phyloP scores from a whole-genome alignment of 2,113 vertebrate species.

The Origma solitaria region DNA sequence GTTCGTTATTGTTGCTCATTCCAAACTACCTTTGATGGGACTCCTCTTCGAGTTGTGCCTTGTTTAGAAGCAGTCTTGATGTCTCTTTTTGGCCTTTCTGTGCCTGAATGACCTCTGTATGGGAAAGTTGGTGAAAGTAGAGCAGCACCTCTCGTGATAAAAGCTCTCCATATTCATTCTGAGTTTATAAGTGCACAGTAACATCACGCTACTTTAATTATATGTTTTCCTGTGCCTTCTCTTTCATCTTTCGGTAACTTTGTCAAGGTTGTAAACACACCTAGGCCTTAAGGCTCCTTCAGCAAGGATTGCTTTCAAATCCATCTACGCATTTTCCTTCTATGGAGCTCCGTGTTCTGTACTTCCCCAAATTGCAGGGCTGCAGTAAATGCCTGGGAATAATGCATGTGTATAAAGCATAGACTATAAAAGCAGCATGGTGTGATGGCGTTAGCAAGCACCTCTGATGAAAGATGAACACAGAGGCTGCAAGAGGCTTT shows the following conservation, averaged over 20 bases:
- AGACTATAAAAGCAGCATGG: background rate
- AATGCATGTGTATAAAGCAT: background rate
- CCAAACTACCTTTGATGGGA: background rate
- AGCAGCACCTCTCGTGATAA: background rate
- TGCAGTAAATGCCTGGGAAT: background rate
- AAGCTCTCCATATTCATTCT: background rate
- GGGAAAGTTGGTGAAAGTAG: background rate
- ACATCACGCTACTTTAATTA: constrained; percentile 57
- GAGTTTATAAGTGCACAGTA: background rate
- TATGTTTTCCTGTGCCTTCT: constrained; percentile 43
- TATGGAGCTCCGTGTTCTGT: background rate
- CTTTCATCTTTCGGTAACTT: constrained; percentile 56
- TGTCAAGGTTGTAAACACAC: constrained; percentile 52
- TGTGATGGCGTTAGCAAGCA: background rate
- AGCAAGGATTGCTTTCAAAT: constrained; percentile 2
- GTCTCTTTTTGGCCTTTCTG: background rate
- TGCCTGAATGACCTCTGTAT: background rate
- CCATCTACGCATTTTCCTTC: constrained; percentile 1
- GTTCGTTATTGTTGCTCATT: background rate
- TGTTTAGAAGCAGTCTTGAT: background rate
- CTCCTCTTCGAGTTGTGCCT: background rate
- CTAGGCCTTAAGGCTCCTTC: constrained; percentile 54
- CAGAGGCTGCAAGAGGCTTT: background rate
- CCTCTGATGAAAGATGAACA: constrained; percentile 20
- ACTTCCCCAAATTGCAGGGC: constrained; percentile 17